These are phyloP conservation scores for Pardalotus punctatus DNA, from an alignment of 2,113 vertebrate genomes.

Conservation along the genomic window DNA sequence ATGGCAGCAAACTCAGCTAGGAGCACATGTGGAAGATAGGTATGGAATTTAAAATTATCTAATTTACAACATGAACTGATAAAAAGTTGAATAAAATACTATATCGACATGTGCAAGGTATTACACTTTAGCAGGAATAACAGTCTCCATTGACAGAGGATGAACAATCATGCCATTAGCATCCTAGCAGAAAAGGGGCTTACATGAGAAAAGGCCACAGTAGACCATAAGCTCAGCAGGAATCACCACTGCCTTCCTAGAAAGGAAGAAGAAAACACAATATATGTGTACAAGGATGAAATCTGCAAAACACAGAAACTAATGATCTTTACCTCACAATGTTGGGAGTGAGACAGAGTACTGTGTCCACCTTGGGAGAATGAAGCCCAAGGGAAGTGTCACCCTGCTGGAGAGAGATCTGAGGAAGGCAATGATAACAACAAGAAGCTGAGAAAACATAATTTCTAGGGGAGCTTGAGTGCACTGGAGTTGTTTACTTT, in stretches of 20 bases:
- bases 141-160: neutral
- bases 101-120: neutral
- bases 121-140: neutral
- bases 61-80: neutral
- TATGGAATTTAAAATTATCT: neutral
- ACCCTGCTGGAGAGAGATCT: neutral
- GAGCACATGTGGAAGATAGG: neutral
- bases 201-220: neutral
- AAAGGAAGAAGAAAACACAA: neutral
- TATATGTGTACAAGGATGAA: neutral
- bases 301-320: neutral
- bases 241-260: neutral
- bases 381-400: neutral
- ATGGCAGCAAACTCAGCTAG: constrained; percentile 31
- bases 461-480: neutral
- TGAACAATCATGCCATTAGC: neutral
- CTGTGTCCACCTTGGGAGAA: neutral
- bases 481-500: neutral
- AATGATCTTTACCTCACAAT: neutral
- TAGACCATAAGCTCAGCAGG: neutral
- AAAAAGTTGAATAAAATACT: neutral
- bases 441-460: neutral
- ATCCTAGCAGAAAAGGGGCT: neutral
- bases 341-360: neutral
- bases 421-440: neutral